Conservation (phyloP, 2,113 vertebrate species). For the Centrocercus urophasianus region DNA sequence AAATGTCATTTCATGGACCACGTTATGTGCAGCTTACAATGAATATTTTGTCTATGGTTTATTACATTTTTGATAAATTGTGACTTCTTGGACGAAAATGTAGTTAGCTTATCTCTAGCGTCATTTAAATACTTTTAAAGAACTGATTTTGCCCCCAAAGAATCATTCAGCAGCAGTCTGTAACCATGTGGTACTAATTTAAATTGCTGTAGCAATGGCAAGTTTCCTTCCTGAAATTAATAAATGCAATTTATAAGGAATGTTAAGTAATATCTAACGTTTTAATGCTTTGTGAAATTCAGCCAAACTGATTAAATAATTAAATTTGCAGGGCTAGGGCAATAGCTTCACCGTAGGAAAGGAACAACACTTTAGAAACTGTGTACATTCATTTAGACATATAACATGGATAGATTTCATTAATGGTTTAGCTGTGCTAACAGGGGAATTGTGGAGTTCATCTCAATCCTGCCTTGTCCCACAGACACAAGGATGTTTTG, state of each 20-base stretch:
- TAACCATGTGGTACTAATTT: conserved; percentile 83
- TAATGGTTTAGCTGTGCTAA: conserved; percentile 32
- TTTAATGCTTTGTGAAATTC: conserved; percentile 84
- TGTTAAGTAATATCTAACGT: conserved; percentile 86
- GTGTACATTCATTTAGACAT: conserved; percentile 36
- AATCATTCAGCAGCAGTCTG: conserved; percentile 74
- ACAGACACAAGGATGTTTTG: conserved; percentile 8
- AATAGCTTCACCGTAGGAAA: conserved; percentile 73
- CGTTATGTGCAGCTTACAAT: conserved; percentile 72
- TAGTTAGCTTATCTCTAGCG: conserved; percentile 68
- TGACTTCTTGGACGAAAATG: conserved; percentile 74
- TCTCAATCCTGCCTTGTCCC: not conserved
- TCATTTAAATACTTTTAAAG: conserved; percentile 68
- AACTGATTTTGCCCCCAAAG: conserved; percentile 74
- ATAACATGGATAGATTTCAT: conserved; percentile 41
- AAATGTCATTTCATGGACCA: conserved; percentile 77
- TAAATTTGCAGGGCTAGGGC: conserved; percentile 74
- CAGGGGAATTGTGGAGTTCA: conserved; percentile 43
- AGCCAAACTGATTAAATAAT: conserved; percentile 84
- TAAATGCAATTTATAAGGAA: conserved; percentile 87
- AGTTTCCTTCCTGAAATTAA: conserved; percentile 84
- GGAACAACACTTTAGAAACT: conserved; percentile 64
- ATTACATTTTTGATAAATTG: conserved; percentile 79
- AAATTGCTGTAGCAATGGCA: conserved; percentile 80
- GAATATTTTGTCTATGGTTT: conserved; percentile 71